Percentiles rank a stretch among this genome's conserved stretches.
Evolutionary conservation across 2,113 vertebrate genomes (phyloP).

Genomic region (Pachypanchax playfairii): DNA sequence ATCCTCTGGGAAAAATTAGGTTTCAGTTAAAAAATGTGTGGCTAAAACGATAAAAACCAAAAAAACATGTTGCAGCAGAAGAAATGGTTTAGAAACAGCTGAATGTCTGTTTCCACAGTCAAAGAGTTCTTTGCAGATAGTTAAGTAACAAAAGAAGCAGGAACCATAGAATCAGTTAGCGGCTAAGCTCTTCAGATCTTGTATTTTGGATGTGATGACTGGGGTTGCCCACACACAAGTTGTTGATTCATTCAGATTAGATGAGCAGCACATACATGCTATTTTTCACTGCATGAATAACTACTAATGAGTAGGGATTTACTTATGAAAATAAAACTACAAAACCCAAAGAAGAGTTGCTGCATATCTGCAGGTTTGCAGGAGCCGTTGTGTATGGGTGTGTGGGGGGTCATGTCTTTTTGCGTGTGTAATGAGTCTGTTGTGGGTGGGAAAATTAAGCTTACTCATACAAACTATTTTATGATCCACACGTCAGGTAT

Average conservation of each 20-base stretch:
- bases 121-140: background rate
- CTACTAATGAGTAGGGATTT: constrained; percentile 35
- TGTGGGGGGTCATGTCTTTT: constrained; percentile 53
- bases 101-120: background rate
- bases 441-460: constrained; percentile 53
- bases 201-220: background rate
- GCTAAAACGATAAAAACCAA: constrained; percentile 3
- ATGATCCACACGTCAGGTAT: constrained; percentile 58
- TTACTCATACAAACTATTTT: constrained; percentile 57
- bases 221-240: background rate
- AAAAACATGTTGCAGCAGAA: background rate
- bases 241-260: constrained; percentile 12
- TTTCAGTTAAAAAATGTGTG: background rate
- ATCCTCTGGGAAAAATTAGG: background rate
- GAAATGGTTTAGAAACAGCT: background rate
- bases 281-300: constrained; percentile 16
- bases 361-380: constrained; percentile 26
- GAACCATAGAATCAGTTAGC: background rate
- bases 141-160: constrained; percentile 5
- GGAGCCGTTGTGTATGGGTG: constrained; percentile 3
- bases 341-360: constrained; percentile 21
- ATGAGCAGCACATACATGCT: constrained; percentile 23
- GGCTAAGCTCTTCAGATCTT: background rate
- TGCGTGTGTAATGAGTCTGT: constrained; percentile 66
- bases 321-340: constrained; percentile 28